Percentiles rank a stretch among this genome's conserved stretches.
Conservation (phyloP, 2,888 invertebrate species). For the Megamerina dolium region DNA sequence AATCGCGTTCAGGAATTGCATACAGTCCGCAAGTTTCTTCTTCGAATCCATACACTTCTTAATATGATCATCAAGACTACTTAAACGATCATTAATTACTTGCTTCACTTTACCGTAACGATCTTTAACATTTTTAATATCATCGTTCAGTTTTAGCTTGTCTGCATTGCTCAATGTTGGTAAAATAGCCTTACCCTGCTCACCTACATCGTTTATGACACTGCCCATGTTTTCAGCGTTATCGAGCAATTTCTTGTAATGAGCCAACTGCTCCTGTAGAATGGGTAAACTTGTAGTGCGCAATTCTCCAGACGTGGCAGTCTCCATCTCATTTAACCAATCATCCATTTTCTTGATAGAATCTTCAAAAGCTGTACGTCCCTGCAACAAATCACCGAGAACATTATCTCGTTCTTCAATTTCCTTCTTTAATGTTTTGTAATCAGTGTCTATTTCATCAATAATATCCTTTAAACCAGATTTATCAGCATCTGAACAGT, state of each 20-base stretch:
- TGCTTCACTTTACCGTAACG: conserved; percentile 69
- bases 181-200: conserved; percentile 73
- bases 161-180: conserved; percentile 80
- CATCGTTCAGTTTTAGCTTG: conserved; percentile 74
- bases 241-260: conserved; percentile 72
- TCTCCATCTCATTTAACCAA: conserved; percentile 88
- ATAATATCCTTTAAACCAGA: conserved; percentile 60
- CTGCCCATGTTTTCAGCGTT: conserved; percentile 67
- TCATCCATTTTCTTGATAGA: conserved; percentile 74
- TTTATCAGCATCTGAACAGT: conserved; percentile 69
- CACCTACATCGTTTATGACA: conserved; percentile 67
- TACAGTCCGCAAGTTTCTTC: conserved; percentile 70
- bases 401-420: conserved; percentile 66
- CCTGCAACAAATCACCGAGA: conserved; percentile 66
- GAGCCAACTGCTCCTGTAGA: conserved; percentile 79
- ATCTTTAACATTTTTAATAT: conserved; percentile 70
- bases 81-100: conserved; percentile 69
- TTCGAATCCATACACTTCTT: conserved; percentile 77
- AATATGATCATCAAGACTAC: conserved; percentile 68
- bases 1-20: conserved; percentile 73
- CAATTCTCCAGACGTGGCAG: conserved; percentile 74
- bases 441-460: conserved; percentile 65
- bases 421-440: conserved; percentile 66
- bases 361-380: conserved; percentile 74
- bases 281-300: conserved; percentile 74